Evolutionary conservation across 2,113 vertebrate genomes (phyloP), one percentile per base, ranked within the genome.

Genomic region (Neotoma lepida): DNA sequence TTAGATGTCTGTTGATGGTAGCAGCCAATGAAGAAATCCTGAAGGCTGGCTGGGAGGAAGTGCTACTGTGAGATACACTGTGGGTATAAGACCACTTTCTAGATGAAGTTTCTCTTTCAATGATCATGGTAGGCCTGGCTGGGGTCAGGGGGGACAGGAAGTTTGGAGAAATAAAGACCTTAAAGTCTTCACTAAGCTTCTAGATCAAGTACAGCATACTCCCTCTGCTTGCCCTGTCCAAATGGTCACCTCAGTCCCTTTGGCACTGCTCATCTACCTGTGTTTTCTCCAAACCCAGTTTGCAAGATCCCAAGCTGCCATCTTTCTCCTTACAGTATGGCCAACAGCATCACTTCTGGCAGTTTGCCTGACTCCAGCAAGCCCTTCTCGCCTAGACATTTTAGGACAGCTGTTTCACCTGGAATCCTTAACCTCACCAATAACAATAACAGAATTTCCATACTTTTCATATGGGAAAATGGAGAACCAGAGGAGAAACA

Each of bases 81-180:
- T 51, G 85, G 28, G 76, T 13, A 7, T 24, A 66, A 44, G 9
- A 64, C 10, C 18, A 85, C 64, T 90, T 76, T 46, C 58, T 81
- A 17, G 28, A 88, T 89, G 92, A 51, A 49, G 35, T 44, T 78
- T 96, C 76, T 85, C 56, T 94, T 63, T 81, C 51, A 91, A 70
- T 61, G 58, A 73, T 66, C 22, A 30, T 88, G 20, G 13, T 63
- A 6, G 4, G 28, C 14, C 63, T 63, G 70, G 33, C 22, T 39
- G 24, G 33, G n/a, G 1, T 22, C 18, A 22, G 20, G 18, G 18
- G 26, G 86, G 30, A 89, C 28, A 6, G 4, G 35, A 44, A 2
- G 33, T 15, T 54, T 44, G 4, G 8, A 4, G 24, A 20, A 30
- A n/a, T 66, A 28, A 86, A 46, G 74, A 80, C 22, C 30, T 78